Evolutionary conservation across 2,797 vertebrate species (phyloP), one percentile per base, ranked within the genome.

Genomic region (Hafferia zeledoni): DNA sequence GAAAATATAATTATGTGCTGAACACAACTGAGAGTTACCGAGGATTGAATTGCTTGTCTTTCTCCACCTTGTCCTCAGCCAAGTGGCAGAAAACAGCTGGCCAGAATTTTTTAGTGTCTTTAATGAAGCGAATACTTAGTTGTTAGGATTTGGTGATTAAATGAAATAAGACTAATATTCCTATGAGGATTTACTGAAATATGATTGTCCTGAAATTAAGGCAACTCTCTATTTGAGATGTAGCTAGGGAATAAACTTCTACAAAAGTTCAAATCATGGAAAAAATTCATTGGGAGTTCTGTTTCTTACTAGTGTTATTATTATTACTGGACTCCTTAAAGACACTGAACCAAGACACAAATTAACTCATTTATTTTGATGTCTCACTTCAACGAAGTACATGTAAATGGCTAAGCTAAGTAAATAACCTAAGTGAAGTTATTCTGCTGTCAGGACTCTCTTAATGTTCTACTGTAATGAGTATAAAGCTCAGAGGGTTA

Each of bases 61-160:
- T 98, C 98, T 97, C 98, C 98, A 99, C 98, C 97, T 98, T 95
- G 93, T 98, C 98, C 98, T 98, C 97, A 98, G 98, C 98, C 98
- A 97, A 98, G 98, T 96, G 96, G 97, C 98, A 98, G 98, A 98
- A 98, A 98, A 98, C 99, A 99, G 99, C 98, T 99, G 99, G 98
- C 95, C 97, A 98, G 98, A 98, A 99, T 99, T 98, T 98, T 97
- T 99, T 98, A 98, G 98, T 97, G 98, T 97, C 98, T 98, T 98
- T 98, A 99, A 99, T 99, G 98, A 99, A 98, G 98, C 98, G 97
- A 98, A 98, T 95, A 98, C 97, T 98, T 98, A 96, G 93, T 98
- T 97, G 97, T 96, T 97, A 98, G 96, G 97, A 98, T 98, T 97
- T 98, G 96, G 97, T 98, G 98, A 99, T 98, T 98, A 99, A 98